A percentile compares a stretch with the other conserved stretches of the same genome.
Conservation (phyloP, 2,888 invertebrate genomes). For the Euplagia quadripunctaria region DNA sequence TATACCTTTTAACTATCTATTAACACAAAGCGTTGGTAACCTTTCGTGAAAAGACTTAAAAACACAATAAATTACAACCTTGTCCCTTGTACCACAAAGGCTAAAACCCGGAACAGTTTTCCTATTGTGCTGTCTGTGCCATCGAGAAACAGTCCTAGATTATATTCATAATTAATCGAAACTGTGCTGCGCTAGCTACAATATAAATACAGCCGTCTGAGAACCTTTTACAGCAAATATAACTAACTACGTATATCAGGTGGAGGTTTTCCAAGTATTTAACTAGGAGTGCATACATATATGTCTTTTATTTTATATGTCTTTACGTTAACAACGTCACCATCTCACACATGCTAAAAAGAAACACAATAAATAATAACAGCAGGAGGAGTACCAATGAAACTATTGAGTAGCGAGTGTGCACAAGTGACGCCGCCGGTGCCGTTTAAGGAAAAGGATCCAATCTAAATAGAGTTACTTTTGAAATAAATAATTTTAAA, state of each 20-base stretch:
- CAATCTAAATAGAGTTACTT: too few species aligned
- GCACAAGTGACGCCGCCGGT: too few species aligned
- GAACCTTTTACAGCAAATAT: background rate
- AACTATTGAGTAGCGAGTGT: too few species aligned
- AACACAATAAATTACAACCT: background rate
- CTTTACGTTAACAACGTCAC: background rate
- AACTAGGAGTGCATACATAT: background rate
- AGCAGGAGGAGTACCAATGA: too few species aligned
- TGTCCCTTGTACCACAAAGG: background rate
- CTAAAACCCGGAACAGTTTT: background rate
- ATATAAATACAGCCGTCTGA: background rate
- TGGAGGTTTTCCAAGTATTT: background rate
- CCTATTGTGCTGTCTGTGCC: background rate
- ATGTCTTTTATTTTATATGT: background rate
- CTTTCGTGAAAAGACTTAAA: background rate
- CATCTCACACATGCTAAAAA: too few species aligned
- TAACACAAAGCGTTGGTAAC: background rate
- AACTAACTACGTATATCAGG: too few species aligned
- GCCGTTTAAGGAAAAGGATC: too few species aligned
- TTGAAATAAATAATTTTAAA: too few species aligned
- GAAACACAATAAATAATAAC: too few species aligned
- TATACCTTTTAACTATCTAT: background rate
- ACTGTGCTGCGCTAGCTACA: background rate
- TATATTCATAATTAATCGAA: background rate
- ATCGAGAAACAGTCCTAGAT: background rate